Evolutionary conservation across 2,888 invertebrate genomes (phyloP).

Genomic region (Mesorhabditis spiculigera): DNA sequence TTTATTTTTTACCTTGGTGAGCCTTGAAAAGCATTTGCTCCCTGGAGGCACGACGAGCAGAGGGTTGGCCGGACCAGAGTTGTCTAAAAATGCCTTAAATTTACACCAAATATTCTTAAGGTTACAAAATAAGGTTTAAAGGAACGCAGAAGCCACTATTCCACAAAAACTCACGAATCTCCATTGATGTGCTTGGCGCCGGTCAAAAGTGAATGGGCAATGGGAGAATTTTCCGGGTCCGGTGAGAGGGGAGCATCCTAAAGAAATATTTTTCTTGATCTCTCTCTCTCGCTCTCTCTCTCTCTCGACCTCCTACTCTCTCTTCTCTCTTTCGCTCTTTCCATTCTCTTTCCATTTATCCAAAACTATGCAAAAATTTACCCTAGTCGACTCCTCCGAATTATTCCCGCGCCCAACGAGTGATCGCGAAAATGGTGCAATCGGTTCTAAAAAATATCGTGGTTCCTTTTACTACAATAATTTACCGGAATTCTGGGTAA

Average conservation of each 20-base stretch:
- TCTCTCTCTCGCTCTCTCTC: not conserved
- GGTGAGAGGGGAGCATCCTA: constrained; percentile 16
- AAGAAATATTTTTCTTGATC: not conserved
- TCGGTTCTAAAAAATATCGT: too few relatives aligned
- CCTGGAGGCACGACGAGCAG: not conserved
- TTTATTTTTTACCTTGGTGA: not conserved
- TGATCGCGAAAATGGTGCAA: not conserved
- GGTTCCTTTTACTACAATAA: not conserved
- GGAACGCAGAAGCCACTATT: not conserved
- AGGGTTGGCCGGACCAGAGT: not conserved
- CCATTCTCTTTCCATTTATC: not conserved
- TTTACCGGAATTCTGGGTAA: not conserved
- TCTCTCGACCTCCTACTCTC: not conserved
- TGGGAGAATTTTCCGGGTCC: constrained; percentile 50
- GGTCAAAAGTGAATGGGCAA: constrained; percentile 49
- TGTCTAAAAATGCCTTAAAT: not conserved
- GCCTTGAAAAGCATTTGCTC: not conserved
- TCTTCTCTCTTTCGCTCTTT: not conserved
- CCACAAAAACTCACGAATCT: not conserved
- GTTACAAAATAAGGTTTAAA: not conserved
- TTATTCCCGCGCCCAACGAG: not conserved
- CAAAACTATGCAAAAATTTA: not conserved
- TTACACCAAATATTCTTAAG: not conserved
- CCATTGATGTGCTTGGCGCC: constrained; percentile 44
- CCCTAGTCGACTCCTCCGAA: not conserved